Evolutionary conservation across 1,140 invertebrate species (phyloP), one percentile per base, ranked within the genome.

Genomic region (Dinothrombium tinctorium): DNA sequence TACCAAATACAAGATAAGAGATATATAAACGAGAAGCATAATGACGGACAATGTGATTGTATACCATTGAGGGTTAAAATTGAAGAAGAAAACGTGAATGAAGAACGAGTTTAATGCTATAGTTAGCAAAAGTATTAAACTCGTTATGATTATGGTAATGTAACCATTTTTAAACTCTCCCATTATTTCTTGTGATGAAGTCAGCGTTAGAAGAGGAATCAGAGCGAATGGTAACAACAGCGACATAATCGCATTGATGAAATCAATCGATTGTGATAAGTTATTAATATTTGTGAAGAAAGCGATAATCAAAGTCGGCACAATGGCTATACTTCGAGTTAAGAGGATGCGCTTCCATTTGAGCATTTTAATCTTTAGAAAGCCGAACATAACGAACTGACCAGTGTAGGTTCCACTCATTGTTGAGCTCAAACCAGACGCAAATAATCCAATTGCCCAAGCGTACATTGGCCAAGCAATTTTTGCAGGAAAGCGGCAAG

Each of bases 181-280:
- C 83, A 90, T 90, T 4, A 89, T 71, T 32, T 63, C 60, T 37
- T 58, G 56, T 49, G 75, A 74, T 38, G 75, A 76, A 0, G 81
- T 87, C 52, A 90, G 89, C 1, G 81, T 79, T 21, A 89, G 69
- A 0, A 79, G 76, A 14, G 84, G 83, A 41, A 90, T 59, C 7
- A 80, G 67, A 12, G 84, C 76, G 54, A 80, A 81, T 2, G 76
- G 76, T 42, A 81, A 54, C 51, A 84, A 80, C 1, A 86, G 58
- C 44, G 72, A 76, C 80, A 86, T 86, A 3, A 86, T 64, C 2
- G 78, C 79, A 59, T 90, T 90, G 2, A 90, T 59, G n/a, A 79
- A 61, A 54, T 89, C 82, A 54, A 90, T 90, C 72, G 90, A 73
- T 14, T 59, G 61, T 17, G 76, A 79, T 28, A 90, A 57, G 47